These are phyloP conservation scores for Ascidia mentula DNA, from an alignment of 23 tunicate species.

Conservation along the genomic window DNA sequence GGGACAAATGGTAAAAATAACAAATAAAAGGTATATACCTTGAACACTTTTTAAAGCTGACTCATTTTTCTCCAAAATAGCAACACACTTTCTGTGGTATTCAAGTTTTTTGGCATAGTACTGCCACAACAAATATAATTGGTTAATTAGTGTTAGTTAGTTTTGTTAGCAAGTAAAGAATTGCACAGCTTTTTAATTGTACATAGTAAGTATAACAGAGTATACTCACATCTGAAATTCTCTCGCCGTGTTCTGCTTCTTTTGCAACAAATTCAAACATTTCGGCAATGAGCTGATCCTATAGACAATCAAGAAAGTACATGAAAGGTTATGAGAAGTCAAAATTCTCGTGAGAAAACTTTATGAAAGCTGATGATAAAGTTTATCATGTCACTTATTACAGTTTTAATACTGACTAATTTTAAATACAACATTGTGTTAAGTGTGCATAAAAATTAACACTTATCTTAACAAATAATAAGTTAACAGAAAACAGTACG, in stretches of 20 bases:
- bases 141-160: neutral
- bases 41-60: slow-evolving; percentile 58
- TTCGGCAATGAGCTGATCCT: slow-evolving; percentile 89
- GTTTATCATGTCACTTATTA: too few relatives aligned
- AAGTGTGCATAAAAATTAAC: too few relatives aligned
- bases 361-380: too few relatives aligned
- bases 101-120: slow-evolving; percentile 67
- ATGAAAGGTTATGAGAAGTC: too few relatives aligned
- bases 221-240: slow-evolving; percentile 67
- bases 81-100: slow-evolving; percentile 79
- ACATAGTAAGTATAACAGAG: neutral
- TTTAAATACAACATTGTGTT: too few relatives aligned
- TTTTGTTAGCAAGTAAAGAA: neutral
- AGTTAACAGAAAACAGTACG: too few relatives aligned
- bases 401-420: too few relatives aligned
- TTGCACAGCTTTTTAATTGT: neutral
- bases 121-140: too few relatives aligned
- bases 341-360: too few relatives aligned
- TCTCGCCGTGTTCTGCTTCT: slow-evolving; percentile 61
- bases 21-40: too few relatives aligned
- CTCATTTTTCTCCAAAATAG: slow-evolving; percentile 43
- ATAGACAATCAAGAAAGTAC: too few relatives aligned
- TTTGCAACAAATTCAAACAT: slow-evolving; percentile 70
- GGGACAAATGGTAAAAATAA: neutral
- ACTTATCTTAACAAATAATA: too few relatives aligned